These are phyloP conservation scores for Myripristis murdjan DNA, from an alignment of 2,797 vertebrate species.

Conservation along the genomic window DNA sequence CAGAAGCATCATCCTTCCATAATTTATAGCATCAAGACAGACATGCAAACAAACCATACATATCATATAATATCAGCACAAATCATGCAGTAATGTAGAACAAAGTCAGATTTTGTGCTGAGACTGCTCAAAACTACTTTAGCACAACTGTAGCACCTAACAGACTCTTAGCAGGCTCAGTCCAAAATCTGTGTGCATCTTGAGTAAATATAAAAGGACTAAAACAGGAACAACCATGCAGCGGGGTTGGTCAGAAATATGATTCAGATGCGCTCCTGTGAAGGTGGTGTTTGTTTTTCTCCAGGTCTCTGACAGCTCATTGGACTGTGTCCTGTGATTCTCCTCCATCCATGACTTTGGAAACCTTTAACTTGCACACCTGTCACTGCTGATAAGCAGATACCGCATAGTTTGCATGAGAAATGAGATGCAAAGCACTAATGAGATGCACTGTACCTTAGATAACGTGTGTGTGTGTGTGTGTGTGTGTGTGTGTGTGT, in stretches of 20 bases:
- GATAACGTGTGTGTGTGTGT: conserved; percentile 2
- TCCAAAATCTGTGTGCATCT: not conserved
- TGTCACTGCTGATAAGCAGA: conserved; percentile 33
- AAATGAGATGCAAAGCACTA: conserved; percentile 26
- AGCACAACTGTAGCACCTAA: too few relatives aligned
- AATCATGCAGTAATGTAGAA: not conserved
- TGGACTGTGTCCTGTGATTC: conserved; percentile 15
- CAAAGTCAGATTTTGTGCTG: too few relatives aligned
- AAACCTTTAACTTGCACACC: conserved; percentile 19
- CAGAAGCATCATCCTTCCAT: not conserved
- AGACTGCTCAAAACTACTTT: too few relatives aligned
- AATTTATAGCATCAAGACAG: not conserved
- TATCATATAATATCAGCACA: too few relatives aligned
- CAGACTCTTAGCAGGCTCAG: too few relatives aligned
- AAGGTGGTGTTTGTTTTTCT: conserved; percentile 42
- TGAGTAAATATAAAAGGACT: not conserved
- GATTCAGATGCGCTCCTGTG: conserved; percentile 9
- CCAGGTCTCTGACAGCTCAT: conserved; percentile 16
- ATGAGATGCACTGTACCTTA: conserved; percentile 4
- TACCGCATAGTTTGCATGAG: conserved; percentile 1
- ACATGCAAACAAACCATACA: not conserved
- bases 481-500: conserved; percentile 6
- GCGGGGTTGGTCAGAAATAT: conserved; percentile 4
- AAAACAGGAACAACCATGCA: not conserved
- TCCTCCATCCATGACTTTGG: conserved; percentile 13